A percentile compares a stretch with the other conserved stretches of the same genome.
phyloP scores from a whole-genome alignment of 1,140 invertebrate genomes.

The Atopsyche davidsoni region DNA sequence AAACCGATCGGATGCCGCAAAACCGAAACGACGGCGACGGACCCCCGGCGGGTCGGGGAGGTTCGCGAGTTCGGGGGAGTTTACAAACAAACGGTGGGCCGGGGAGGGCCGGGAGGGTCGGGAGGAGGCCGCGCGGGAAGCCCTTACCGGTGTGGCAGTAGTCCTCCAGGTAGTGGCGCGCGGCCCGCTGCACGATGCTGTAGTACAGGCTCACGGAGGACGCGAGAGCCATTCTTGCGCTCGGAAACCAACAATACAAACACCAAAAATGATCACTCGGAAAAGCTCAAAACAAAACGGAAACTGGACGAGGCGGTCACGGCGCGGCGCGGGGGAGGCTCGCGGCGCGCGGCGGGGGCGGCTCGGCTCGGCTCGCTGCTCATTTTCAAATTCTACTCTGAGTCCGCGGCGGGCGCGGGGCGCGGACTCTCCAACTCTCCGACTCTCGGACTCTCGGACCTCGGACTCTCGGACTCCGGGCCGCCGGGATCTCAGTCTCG shows the following conservation, averaged over 20 bases:
- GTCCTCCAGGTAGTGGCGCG: constrained; percentile 47
- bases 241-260: constrained; percentile 7
- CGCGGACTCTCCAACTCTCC: background rate
- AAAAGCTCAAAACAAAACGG: background rate
- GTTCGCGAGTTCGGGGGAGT: background rate
- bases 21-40: background rate
- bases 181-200: constrained; percentile 48
- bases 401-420: background rate
- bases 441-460: no score
- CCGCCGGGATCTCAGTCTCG: background rate
- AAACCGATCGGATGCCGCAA: no score
- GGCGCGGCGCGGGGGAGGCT: background rate
- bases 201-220: constrained; percentile 50
- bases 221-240: constrained; percentile 46
- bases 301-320: background rate
- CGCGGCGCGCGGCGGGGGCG: background rate
- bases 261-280: constrained; percentile 17
- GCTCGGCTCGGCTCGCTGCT: no score
- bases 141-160: constrained; percentile 48
- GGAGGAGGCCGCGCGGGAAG: background rate
- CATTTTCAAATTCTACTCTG: no score
- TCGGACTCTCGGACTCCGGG: no score
- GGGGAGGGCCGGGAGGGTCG: background rate
- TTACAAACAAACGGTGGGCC: background rate
- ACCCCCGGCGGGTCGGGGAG: no score